Conservation (phyloP, 2,797 vertebrate genomes). For the Dicrostonyx torquatus region DNA sequence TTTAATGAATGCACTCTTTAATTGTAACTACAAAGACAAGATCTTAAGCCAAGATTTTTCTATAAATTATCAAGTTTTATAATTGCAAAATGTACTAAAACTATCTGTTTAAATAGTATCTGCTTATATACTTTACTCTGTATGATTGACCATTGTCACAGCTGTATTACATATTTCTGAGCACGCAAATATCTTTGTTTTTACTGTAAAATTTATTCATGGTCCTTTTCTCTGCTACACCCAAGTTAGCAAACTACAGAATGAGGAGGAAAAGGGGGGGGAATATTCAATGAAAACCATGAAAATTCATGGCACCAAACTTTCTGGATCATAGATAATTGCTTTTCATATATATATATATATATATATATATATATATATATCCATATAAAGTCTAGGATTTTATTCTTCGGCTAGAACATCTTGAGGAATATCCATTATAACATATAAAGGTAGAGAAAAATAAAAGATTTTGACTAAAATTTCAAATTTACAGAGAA, state of each 20-base stretch:
- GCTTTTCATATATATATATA: background rate
- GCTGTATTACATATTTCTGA: background rate
- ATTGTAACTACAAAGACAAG: background rate
- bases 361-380: too few relatives aligned
- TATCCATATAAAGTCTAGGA: background rate
- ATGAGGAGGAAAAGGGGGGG: background rate
- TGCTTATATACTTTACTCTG: background rate
- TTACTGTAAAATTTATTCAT: background rate
- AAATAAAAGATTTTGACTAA: background rate
- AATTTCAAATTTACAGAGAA: background rate
- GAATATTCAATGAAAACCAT: background rate
- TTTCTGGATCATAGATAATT: background rate
- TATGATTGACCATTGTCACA: background rate
- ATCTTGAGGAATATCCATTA: background rate
- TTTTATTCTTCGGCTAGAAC: background rate
- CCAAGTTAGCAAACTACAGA: background rate
- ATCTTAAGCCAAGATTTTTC: background rate
- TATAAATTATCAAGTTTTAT: slow-evolving; percentile 26
- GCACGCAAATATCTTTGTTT: background rate
- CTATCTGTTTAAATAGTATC: background rate
- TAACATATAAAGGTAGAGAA: background rate
- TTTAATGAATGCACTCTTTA: background rate
- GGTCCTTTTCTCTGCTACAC: background rate
- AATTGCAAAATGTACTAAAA: background rate
- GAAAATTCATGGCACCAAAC: background rate